Base-by-base conservation (phyloP, 1,140 invertebrate species). In the Procambarus clarkii region DNA sequence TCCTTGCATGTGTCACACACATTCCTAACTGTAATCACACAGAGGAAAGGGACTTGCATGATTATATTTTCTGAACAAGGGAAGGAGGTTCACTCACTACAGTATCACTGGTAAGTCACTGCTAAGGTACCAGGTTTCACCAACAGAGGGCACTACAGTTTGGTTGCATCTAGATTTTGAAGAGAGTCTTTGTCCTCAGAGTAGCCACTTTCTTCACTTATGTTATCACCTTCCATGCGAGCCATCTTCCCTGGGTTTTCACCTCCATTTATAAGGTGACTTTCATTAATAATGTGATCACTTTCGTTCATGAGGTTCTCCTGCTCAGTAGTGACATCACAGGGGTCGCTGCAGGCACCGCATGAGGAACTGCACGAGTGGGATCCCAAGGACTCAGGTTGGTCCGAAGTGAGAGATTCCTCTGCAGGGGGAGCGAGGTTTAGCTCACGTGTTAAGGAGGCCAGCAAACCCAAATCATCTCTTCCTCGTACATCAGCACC, bases 371-470 rank as follows among this genome's bases (percentile, higher is more conserved):
- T 83, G 60, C 88, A 93, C 3, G 90, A 92, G 80, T 92, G 92
- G 9, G 93, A 93, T 15, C 92, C 92, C 58, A 92, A 69, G 48
- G 93, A 93, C 64, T 93, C 93, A 9, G 93, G 92, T 44, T 93
- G 93, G 58, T 93, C 93, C 2, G 93, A 93, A 64, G 93, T 93
- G 15, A 93, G 82, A 45, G 92, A 93, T n/a, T 92, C 93, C 44
- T 93, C 93, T 15, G 86, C 80, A 13, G 88, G 90, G 24, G 87
- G 84, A 45, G 84, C 79, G 18, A 93, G 60, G n/a, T 91, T 93
- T 54, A 93, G 85, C 50, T 93, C 91, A 11, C 82, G 71, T 15
- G 87, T 91, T 71, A 92, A 85, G 48, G 91, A 90, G 13, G 91
- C 85, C 64, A 92, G 80, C 9, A 91, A 90, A 34, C 77, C 80